Conservation (phyloP, 1,140 invertebrate species). For the Rhynchophorus ferrugineus region DNA sequence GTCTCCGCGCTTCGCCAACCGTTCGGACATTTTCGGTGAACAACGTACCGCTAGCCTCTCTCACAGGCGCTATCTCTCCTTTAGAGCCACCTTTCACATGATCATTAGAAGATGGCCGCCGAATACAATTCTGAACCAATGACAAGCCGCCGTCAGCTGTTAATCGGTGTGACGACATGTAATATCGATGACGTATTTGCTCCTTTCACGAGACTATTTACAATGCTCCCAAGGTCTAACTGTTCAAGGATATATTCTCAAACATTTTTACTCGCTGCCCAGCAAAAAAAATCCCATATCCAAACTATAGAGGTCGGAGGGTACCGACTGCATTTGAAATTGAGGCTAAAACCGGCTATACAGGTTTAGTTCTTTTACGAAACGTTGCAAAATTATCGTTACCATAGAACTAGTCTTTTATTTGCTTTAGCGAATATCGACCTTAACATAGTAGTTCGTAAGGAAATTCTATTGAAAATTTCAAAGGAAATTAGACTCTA, state of each 20-base stretch:
- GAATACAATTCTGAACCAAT: constrained; percentile 29
- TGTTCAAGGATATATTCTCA: constrained; percentile 41
- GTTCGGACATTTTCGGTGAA: constrained; percentile 21
- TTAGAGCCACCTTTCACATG: constrained; percentile 30
- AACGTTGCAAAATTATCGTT: constrained; percentile 8
- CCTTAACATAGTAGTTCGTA: constrained; percentile 7
- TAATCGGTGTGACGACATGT: constrained; percentile 32
- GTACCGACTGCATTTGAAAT: not conserved
- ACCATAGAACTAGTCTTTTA: not conserved
- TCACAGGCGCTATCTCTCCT: constrained; percentile 21
- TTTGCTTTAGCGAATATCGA: not conserved
- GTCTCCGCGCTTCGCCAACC: constrained; percentile 21
- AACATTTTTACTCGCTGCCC: constrained; percentile 9
- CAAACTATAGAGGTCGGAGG: not conserved
- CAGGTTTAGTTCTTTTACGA: constrained; percentile 11
- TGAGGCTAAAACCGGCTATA: constrained; percentile 1
- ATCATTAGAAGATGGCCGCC: constrained; percentile 37
- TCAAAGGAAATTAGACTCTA: constrained; percentile 14
- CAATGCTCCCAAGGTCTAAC: constrained; percentile 44
- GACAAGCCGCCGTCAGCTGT: constrained; percentile 12
- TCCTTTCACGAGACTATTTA: constrained; percentile 29
- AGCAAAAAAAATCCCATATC: not conserved
- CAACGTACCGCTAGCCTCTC: constrained; percentile 29
- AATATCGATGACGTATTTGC: constrained; percentile 29
- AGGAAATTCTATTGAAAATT: constrained; percentile 7